Conservation (phyloP, 2,797 vertebrate genomes). For the Calcarius lapponicus region DNA sequence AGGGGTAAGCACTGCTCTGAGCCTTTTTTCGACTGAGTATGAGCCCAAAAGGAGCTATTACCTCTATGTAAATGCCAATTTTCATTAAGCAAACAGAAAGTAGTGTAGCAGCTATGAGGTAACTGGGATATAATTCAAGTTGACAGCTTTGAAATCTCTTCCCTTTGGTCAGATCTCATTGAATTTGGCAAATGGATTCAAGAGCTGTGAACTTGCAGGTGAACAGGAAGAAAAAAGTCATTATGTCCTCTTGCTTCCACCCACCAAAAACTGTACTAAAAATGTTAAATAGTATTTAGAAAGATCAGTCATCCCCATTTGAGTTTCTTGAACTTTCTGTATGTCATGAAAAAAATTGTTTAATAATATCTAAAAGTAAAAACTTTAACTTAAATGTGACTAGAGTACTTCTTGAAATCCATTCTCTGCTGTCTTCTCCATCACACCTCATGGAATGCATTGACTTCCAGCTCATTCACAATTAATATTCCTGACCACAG, state of each 20-base stretch:
- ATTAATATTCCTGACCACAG: not conserved
- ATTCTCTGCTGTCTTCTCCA: not conserved
- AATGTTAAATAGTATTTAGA: not conserved
- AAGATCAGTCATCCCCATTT: not conserved
- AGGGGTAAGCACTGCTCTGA: not conserved
- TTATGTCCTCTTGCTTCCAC: not conserved
- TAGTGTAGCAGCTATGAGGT: not conserved
- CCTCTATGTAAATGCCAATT: conserved; percentile 36
- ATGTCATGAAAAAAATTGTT: not conserved
- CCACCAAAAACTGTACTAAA: not conserved
- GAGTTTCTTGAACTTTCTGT: not conserved
- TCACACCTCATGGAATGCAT: not conserved
- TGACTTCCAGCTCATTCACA: not conserved
- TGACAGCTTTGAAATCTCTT: conserved; percentile 48
- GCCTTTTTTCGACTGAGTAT: not conserved
- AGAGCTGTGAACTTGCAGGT: not conserved
- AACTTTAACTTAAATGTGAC: not conserved
- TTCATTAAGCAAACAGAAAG: conserved; percentile 25
- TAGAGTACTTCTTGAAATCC: not conserved
- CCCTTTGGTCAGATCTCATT: conserved; percentile 18
- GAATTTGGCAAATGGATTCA: conserved; percentile 10
- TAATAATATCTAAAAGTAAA: not conserved
- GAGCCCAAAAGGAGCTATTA: conserved; percentile 26
- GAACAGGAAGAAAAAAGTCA: not conserved
- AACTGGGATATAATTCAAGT: conserved; percentile 24